Base-by-base conservation (phyloP, 2,113 vertebrate genomes). In the Illadopsis cleaveri region DNA sequence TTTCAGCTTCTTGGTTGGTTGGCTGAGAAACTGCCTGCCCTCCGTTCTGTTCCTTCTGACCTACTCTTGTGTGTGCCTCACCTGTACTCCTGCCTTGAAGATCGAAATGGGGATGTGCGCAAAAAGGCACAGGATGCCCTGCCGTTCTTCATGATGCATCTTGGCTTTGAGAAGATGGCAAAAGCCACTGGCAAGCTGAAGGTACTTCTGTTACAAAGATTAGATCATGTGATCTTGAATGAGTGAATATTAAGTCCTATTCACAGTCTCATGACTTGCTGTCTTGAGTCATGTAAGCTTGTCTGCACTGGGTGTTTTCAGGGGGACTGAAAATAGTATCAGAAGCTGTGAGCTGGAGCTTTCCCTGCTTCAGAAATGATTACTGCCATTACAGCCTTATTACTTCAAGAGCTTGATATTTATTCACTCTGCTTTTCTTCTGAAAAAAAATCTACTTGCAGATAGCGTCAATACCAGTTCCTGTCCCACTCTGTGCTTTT, bases 121-220 rank as follows among this genome's bases (percentile, higher is more conserved):
- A 99, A 99, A 97, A 99, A 99, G 81, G 99, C 99, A 1, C 99
- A 99, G 96, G 99, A 99, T 61, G 99, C 99, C 15, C 95, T 99
- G 81, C 99, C 99, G 0, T 98, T 98, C 92, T 99, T 99, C 81
- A 99, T 99, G 99, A 99, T 99, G 99, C 99, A 99, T 91, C 98
- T 99, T 82, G 98, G 99, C 62, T 99, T 98, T 91, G 99, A 99
- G 86, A 99, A 99, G 95, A 99, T 99, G 99, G 96, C 82, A 90
- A 99, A 99, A 96, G 99, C 99, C 37, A 98, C 99, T 4, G 96
- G 98, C 56, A 99, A 99, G 96, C 98, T 99, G 60, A 99, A 99
- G 98, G 99, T 99, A 98, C 68, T 86, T 37, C 40, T 84, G 7
- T 62, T 50, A 17, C 20, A 57, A 18, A 35, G 22, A 57, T 53